These are phyloP conservation scores for Oophaga sylvatica DNA, from an alignment of 2,797 vertebrate species.

Conservation along the genomic window DNA sequence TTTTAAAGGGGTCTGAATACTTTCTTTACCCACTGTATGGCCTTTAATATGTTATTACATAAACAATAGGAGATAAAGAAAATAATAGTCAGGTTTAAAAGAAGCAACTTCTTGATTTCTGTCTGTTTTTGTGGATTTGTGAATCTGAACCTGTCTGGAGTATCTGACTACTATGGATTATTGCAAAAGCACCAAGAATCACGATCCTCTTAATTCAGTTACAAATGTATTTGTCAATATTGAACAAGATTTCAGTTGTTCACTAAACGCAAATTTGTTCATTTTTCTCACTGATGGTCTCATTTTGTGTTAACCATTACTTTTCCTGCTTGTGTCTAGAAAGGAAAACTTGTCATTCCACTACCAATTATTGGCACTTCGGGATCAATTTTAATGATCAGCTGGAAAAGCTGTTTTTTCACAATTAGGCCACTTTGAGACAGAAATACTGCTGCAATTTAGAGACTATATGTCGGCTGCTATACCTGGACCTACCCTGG, in stretches of 20 bases:
- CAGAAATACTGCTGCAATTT: no score
- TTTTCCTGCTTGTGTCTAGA: background rate
- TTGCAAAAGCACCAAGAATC: background rate
- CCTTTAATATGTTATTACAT: background rate
- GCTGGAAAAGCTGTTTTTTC: background rate
- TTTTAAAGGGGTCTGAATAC: no score
- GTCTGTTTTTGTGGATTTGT: no score
- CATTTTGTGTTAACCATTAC: background rate
- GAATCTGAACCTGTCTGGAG: no score
- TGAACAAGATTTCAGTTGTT: background rate
- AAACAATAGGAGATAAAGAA: background rate
- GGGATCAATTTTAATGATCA: background rate
- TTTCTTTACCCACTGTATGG: no score
- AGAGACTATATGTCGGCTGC: no score
- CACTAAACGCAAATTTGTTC: background rate
- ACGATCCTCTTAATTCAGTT: background rate
- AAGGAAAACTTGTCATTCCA: background rate
- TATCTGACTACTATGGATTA: background rate
- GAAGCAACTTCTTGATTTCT: no score
- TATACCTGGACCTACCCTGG: no score
- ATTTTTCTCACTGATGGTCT: background rate
- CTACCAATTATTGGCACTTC: background rate
- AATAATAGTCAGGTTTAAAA: background rate
- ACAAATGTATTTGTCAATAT: conserved; percentile 17
- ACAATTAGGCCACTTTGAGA: background rate